These are phyloP conservation scores for Channallabes apus DNA, from an alignment of 2,797 vertebrate species.

Conservation along the genomic window DNA sequence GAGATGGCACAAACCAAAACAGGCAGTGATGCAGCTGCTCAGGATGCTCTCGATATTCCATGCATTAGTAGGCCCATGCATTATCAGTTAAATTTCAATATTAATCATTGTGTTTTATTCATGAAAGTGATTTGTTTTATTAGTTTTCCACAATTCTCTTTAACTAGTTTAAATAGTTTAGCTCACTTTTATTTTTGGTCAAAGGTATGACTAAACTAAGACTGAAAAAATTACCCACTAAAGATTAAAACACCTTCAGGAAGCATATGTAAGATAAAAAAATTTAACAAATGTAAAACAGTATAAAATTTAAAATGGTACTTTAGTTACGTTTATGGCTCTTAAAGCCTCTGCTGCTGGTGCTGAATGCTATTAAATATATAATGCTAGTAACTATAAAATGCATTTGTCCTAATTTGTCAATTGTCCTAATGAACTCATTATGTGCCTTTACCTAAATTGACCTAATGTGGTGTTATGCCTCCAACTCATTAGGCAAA, in stretches of 20 bases:
- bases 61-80: neutral
- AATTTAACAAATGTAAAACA: neutral
- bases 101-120: neutral
- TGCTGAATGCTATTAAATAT: neutral
- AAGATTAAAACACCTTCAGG: too few relatives aligned
- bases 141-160: neutral
- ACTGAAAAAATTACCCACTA: neutral
- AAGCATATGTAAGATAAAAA: too few relatives aligned
- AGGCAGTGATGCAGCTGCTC: too few relatives aligned
- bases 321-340: neutral
- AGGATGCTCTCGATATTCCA: too few relatives aligned
- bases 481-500: neutral
- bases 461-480: neutral
- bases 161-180: neutral
- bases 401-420: neutral
- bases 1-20: too few relatives aligned
- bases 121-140: neutral
- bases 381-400: neutral
- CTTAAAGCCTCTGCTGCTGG: neutral
- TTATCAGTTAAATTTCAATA: neutral
- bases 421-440: neutral
- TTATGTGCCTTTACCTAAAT: neutral
- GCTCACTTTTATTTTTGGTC: neutral
- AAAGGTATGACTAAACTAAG: neutral
- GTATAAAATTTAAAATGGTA: neutral